These are phyloP conservation scores for Puma concolor DNA, from an alignment of 2,113 vertebrate genomes.

Conservation along the genomic window DNA sequence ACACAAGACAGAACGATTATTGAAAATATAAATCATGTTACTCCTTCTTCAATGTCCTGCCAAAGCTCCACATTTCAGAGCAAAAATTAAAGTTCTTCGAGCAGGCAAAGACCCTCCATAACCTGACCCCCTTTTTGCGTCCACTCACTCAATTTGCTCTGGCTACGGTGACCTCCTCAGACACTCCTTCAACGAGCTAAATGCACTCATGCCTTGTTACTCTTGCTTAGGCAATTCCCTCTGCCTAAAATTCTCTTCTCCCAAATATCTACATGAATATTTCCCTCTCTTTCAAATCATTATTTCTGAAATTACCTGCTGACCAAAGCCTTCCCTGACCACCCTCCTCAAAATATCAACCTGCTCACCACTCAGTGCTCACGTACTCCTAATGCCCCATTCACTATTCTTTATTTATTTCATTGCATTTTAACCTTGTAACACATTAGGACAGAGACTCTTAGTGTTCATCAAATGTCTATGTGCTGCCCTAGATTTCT, in stretches of 20 bases:
- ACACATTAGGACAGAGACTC: background rate
- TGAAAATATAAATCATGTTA: background rate
- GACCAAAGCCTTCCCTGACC: background rate
- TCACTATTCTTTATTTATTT: background rate
- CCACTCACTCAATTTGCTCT: background rate
- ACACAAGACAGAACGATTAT: background rate
- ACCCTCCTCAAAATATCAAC: background rate
- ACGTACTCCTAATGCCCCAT: background rate
- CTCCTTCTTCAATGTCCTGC: background rate
- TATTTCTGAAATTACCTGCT: background rate
- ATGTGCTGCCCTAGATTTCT: background rate
- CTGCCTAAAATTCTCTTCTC: background rate
- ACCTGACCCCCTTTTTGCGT: rapidly evolving
- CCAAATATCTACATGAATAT: background rate
- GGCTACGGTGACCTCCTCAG: background rate
- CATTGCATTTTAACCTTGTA: background rate
- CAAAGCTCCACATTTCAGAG: background rate
- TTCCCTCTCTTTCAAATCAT: background rate
- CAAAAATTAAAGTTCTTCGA: background rate
- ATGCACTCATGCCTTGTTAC: background rate
- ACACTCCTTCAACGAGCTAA: background rate
- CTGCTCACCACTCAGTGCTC: background rate
- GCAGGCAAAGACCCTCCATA: too few relatives aligned
- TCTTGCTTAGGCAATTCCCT: background rate
- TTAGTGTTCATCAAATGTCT: background rate